These are phyloP conservation scores for Dryoscopus gambensis DNA, from an alignment of 2,113 vertebrate species.

Conservation along the genomic window DNA sequence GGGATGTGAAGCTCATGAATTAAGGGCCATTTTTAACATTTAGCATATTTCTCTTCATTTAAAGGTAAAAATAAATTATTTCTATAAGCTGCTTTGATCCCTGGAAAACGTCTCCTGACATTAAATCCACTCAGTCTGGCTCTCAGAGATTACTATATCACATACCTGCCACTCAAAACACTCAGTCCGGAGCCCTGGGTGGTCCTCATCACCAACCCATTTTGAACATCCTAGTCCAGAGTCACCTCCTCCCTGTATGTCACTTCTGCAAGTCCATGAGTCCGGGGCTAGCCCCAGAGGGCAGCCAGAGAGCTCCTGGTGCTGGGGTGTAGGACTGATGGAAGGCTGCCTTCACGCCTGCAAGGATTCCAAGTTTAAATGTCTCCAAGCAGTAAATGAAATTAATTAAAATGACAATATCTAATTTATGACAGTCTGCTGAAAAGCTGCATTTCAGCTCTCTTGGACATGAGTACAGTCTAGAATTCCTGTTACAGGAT, in stretches of 20 bases:
- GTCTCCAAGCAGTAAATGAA: not conserved
- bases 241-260: not conserved
- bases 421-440: not conserved
- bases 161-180: not conserved
- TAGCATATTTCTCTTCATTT: constrained; percentile 43
- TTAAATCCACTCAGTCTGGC: constrained; percentile 1
- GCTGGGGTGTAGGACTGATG: not conserved
- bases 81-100: constrained; percentile 36
- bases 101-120: not conserved
- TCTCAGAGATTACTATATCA: not conserved
- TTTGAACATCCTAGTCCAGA: not conserved
- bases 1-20: not conserved
- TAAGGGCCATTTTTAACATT: constrained; percentile 44
- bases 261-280: not conserved
- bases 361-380: not conserved
- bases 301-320: not conserved
- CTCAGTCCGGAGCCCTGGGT: not conserved
- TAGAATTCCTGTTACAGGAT: not conserved
- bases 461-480: not conserved
- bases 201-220: not conserved
- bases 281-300: not conserved
- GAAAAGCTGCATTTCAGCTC: not conserved
- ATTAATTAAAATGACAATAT: not conserved
- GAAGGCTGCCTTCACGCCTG: not conserved
- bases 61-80: constrained; percentile 49